Percentiles rank a stretch among this genome's conserved stretches.
Conservation (phyloP, 2,888 invertebrate genomes). For the Steinernema hermaphroditum region DNA sequence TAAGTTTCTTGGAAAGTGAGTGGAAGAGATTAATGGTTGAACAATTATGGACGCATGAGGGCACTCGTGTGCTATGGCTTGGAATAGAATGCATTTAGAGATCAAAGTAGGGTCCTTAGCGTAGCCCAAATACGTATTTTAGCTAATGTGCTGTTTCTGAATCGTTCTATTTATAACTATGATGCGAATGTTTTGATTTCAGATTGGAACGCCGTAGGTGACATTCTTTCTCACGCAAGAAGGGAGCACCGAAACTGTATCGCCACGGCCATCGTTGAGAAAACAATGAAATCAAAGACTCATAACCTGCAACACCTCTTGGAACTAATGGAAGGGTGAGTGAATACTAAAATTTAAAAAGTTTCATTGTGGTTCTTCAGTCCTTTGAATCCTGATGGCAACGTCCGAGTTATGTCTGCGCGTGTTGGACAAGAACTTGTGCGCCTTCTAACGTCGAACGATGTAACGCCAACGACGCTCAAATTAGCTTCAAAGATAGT, state of each 20-base stretch:
- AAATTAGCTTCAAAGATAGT: conserved; percentile 13
- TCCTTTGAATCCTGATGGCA: conserved; percentile 5
- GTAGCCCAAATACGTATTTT: no score
- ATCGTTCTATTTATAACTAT: background rate
- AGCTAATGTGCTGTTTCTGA: background rate
- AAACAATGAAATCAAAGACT: background rate
- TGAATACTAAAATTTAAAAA: background rate
- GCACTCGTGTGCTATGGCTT: conserved; percentile 25
- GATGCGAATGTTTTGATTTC: background rate
- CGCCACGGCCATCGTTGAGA: background rate
- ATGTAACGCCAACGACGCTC: conserved; percentile 1
- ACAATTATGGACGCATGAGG: conserved; percentile 14
- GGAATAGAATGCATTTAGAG: background rate
- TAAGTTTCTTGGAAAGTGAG: conserved; percentile 10
- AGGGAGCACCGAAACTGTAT: background rate
- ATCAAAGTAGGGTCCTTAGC: no score
- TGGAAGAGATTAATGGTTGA: conserved; percentile 5
- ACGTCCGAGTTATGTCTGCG: background rate
- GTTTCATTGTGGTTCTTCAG: background rate
- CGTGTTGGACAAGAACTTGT: background rate
- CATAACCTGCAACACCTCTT: background rate
- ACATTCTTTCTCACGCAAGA: background rate
- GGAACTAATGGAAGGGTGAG: conserved; percentile 10
- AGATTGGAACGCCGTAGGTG: background rate
- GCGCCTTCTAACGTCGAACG: background rate